Evolutionary conservation across 2,888 invertebrate species (phyloP).

Genomic region (Lucinisca nassula): DNA sequence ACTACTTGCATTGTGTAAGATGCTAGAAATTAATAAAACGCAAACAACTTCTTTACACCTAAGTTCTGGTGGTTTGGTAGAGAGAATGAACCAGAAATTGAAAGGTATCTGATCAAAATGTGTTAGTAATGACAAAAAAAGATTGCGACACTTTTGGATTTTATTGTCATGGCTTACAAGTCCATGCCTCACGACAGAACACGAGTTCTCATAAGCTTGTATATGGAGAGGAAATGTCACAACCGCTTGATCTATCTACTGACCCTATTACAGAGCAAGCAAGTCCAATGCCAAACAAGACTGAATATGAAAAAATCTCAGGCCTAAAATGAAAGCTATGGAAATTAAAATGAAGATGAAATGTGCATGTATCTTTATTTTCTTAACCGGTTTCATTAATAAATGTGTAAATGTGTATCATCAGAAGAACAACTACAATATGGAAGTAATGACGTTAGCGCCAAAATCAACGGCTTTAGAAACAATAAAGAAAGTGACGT

Average conservation of each 20-base stretch:
- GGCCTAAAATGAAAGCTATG: too few species aligned
- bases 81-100: constrained; percentile 14
- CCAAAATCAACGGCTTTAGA: too few species aligned
- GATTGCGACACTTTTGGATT: constrained; percentile 13
- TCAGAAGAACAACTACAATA: too few species aligned
- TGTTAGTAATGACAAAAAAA: background rate
- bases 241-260: background rate
- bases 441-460: too few species aligned
- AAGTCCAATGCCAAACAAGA: too few species aligned
- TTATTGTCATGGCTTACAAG: constrained; percentile 13
- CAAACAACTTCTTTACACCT: constrained; percentile 7
- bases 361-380: too few species aligned
- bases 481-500: too few species aligned
- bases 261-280: background rate
- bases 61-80: constrained; percentile 38
- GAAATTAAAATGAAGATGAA: too few species aligned
- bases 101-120: background rate
- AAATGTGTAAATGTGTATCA: too few species aligned
- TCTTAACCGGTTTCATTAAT: too few species aligned
- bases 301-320: too few species aligned
- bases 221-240: background rate
- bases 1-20: background rate
- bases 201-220: background rate
- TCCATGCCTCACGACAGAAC: constrained; percentile 9
- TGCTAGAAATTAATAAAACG: background rate